phyloP scores from a whole-genome alignment of 2,797 vertebrate genomes.

The Cuniculus paca region DNA sequence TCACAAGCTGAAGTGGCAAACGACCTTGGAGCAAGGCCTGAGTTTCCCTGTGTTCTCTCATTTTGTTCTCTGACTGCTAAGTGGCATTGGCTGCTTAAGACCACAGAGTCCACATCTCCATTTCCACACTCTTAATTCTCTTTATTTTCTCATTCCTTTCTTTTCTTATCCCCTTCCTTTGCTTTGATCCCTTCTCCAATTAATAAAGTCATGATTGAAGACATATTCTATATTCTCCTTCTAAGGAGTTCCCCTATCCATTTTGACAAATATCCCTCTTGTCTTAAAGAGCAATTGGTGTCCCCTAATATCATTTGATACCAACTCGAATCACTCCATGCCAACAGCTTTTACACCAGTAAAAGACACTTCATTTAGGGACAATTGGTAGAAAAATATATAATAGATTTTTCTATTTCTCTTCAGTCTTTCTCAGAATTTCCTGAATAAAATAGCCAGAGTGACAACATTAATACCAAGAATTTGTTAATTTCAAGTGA shows the following conservation, averaged over 20 bases:
- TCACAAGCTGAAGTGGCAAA: not conserved
- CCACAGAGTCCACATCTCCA: not conserved
- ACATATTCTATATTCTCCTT: not conserved
- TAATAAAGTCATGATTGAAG: not conserved
- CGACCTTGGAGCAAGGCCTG: not conserved
- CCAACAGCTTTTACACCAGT: not conserved
- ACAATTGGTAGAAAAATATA: not conserved
- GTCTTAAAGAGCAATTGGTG: not conserved
- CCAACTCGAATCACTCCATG: not conserved
- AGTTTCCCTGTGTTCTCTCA: not conserved
- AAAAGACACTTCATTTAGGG: not conserved
- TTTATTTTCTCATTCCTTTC: constrained; percentile 35
- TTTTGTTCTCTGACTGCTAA: not conserved
- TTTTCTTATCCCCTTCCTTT: not conserved
- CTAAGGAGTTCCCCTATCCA: not conserved
- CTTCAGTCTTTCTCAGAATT: not conserved
- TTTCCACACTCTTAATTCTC: not conserved
- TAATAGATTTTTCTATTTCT: not conserved
- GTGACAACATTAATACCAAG: not conserved
- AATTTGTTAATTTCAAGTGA: constrained; percentile 4
- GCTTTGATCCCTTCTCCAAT: constrained; percentile 5
- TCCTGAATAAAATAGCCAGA: constrained; percentile 42
- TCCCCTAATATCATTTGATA: not conserved
- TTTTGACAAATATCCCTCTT: not conserved
- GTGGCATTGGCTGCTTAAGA: not conserved